A percentile compares a stretch with the other conserved stretches of the same genome.
These are phyloP conservation scores for Spodoptera litura DNA, from an alignment of 1,140 invertebrate genomes.

Conservation along the genomic window DNA sequence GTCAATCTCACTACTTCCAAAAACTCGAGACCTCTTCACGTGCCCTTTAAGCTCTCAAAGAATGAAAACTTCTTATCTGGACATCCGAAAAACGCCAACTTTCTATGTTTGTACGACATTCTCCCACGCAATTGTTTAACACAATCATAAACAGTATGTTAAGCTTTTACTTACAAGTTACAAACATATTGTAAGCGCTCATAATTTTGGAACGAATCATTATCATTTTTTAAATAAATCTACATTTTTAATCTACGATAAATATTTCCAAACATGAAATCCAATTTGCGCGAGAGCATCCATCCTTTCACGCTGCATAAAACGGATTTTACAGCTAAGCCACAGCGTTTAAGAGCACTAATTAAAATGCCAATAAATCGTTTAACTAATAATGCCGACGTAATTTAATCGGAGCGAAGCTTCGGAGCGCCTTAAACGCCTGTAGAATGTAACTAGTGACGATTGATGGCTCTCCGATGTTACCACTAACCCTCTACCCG, in stretches of 20 bases:
- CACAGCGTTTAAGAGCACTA: conserved; percentile 8
- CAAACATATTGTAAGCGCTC: not conserved
- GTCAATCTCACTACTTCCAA: not conserved
- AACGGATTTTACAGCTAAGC: not conserved
- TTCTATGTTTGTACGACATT: conserved; percentile 63
- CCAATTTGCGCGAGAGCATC: not conserved
- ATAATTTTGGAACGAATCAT: not conserved
- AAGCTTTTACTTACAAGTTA: conserved; percentile 47
- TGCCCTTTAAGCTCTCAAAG: conserved; percentile 29
- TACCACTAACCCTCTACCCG: conserved; percentile 44
- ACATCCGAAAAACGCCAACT: conserved; percentile 63
- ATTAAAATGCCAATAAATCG: conserved; percentile 29
- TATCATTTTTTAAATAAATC: too few relatives aligned
- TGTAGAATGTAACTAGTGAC: conserved; percentile 35
- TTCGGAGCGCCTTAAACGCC: conserved; percentile 24
- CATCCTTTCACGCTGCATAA: conserved; percentile 1
- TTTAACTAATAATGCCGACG: conserved; percentile 34
- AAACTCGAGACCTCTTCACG: not conserved
- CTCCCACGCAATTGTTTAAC: conserved; percentile 73
- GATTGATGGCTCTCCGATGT: conserved; percentile 29
- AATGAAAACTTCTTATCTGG: conserved; percentile 64
- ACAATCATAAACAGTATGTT: conserved; percentile 54
- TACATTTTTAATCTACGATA: too few relatives aligned
- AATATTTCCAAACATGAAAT: not conserved
- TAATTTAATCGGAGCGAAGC: not conserved